These are phyloP conservation scores for Trogon surrucura DNA, from an alignment of 2,113 vertebrate genomes.

Conservation along the genomic window DNA sequence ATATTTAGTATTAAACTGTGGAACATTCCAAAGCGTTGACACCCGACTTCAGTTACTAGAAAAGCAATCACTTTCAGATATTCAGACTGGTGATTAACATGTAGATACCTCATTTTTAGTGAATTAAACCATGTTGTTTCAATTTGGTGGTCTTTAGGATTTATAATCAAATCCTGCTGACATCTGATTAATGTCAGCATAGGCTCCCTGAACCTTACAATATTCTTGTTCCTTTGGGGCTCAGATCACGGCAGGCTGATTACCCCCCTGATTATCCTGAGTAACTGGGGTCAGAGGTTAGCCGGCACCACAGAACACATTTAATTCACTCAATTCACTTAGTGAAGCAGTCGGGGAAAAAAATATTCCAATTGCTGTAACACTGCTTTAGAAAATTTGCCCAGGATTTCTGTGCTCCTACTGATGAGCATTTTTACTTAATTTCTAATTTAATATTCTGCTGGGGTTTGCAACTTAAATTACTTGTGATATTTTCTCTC, in stretches of 20 bases:
- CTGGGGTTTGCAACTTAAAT: constrained; percentile 43
- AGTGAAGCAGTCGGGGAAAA: background rate
- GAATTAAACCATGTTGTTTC: background rate
- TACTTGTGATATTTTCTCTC: constrained; percentile 49
- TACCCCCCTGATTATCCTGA: constrained; percentile 64
- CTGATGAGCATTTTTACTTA: constrained; percentile 47
- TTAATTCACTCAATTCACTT: constrained; percentile 73
- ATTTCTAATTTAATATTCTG: constrained; percentile 66
- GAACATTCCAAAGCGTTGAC: background rate
- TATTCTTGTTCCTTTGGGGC: constrained; percentile 17
- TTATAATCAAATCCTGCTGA: constrained; percentile 40
- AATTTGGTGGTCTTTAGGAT: constrained; percentile 26
- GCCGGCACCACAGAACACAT: constrained; percentile 51
- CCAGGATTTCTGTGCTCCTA: constrained; percentile 12
- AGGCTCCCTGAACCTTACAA: constrained; percentile 45
- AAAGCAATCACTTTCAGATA: constrained; percentile 1
- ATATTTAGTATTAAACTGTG: background rate
- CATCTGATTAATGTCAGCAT: constrained; percentile 49
- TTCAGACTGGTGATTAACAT: background rate
- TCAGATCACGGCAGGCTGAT: constrained; percentile 55
- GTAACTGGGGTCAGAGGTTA: constrained; percentile 62
- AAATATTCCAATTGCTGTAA: constrained; percentile 18
- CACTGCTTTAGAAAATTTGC: constrained; percentile 40
- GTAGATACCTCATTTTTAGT: constrained; percentile 9
- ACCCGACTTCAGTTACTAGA: constrained; percentile 7